phyloP scores from a whole-genome alignment of 2,797 vertebrate genomes.

The Corythornis leucogaster region DNA sequence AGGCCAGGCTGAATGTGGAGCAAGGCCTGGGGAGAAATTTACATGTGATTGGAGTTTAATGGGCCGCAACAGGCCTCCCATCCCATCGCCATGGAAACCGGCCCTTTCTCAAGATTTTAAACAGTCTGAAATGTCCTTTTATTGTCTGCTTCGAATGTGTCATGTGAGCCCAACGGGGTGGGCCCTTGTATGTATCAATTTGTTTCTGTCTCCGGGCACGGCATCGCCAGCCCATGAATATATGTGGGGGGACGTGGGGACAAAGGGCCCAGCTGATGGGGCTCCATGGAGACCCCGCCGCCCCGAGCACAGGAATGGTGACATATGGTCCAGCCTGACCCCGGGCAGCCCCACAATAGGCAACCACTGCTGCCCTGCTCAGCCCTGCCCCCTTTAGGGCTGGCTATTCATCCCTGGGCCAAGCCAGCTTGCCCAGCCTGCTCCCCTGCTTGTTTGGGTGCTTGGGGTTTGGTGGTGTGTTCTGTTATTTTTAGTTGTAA shows the following conservation, averaged over 20 bases:
- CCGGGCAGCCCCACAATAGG: slow-evolving; percentile 81
- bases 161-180: slow-evolving; percentile 85
- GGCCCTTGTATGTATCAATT: slow-evolving; percentile 94
- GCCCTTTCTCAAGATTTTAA: slow-evolving; percentile 94
- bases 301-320: slow-evolving; percentile 89
- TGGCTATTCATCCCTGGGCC: slow-evolving; percentile 86
- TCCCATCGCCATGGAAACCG: slow-evolving; percentile 84
- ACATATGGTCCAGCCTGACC: slow-evolving; percentile 93
- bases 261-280: slow-evolving; percentile 89
- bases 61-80: slow-evolving; percentile 84
- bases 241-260: slow-evolving; percentile 85
- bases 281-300: slow-evolving; percentile 88
- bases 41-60: slow-evolving; percentile 96
- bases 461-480: not conserved
- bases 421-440: slow-evolving; percentile 86
- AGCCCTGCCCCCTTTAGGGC: slow-evolving; percentile 67
- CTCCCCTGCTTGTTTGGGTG: slow-evolving; percentile 36
- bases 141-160: slow-evolving; percentile 88
- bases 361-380: slow-evolving; percentile 70
- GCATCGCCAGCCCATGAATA: slow-evolving; percentile 89
- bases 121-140: slow-evolving; percentile 88
- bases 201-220: slow-evolving; percentile 89
- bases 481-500: no score
- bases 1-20: slow-evolving; percentile 69
- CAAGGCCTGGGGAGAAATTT: slow-evolving; percentile 83